Conservation (phyloP, 2,113 vertebrate species). For the Phocoena sinus region DNA sequence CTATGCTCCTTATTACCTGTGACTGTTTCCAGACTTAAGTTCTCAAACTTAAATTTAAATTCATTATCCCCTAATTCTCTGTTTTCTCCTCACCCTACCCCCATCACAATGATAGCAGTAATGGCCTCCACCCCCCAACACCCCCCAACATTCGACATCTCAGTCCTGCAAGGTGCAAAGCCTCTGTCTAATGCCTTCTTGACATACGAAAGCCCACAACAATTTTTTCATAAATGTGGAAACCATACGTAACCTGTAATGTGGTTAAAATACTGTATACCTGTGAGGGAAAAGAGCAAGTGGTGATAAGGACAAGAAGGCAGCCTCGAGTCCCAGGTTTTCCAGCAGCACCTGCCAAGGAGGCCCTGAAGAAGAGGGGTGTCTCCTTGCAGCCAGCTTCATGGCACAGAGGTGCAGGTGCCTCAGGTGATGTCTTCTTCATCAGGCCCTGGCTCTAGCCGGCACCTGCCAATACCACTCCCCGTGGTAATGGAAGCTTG, state of each 20-base stretch:
- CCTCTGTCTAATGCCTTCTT: background rate
- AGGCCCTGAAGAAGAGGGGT: background rate
- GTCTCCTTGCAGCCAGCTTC: background rate
- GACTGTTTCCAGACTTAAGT: background rate
- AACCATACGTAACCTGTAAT: background rate
- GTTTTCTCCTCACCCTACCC: background rate
- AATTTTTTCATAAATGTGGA: background rate
- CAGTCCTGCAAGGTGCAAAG: background rate
- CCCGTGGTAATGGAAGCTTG: background rate
- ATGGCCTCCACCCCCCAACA: background rate
- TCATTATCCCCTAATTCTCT: background rate
- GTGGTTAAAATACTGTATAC: background rate
- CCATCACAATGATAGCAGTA: background rate
- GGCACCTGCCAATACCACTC: background rate
- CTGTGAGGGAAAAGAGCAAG: background rate
- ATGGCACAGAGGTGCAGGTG: background rate
- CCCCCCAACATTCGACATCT: background rate
- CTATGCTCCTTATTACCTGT: background rate
- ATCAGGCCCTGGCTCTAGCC: background rate
- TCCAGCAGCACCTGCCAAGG: background rate
- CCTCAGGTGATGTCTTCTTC: fast-evolving
- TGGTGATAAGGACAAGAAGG: background rate
- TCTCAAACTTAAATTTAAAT: background rate
- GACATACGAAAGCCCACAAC: background rate
- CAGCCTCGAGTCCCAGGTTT: background rate